Evolutionary conservation across 2,888 invertebrate genomes (phyloP), one percentile per base, ranked within the genome.

Genomic region (Nebria brevicollis): DNA sequence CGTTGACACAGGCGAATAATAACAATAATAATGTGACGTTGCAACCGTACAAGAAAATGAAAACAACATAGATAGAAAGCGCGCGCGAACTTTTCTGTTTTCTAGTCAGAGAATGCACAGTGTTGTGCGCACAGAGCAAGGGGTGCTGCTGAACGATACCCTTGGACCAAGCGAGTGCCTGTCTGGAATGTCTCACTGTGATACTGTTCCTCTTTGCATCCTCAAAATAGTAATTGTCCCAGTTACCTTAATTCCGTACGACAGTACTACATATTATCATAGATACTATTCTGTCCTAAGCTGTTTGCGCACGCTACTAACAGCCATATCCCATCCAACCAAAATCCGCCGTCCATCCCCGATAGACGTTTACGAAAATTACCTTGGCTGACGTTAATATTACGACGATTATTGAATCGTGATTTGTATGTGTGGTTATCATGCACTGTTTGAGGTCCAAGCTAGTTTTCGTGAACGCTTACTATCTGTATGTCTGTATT

Each of bases 11-110:
- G 70, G 34, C 70, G 1, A 70, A 70, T 70, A 66, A 89, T 85
- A 90, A 90, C 85, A 90, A 89, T 84, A 90, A 90, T 84, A 89
- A 89, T 84, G 91, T 92, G 82, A 92, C 93, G 26, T 91, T 95
- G 88, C 96, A 96, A 89, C 96, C 96, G 82, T 96, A 95, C 90
- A 96, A 96, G 91, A 96, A 96, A 91, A 94, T 96, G 94, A 96
- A 96, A 91, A 96, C 96, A 86, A 95, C 94, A 88, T 95, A 94
- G 75, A 74, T 20, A n/a, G 70, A 66, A 64, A 65, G 72, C 42
- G 20, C 13, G 79, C 77, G 80, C 75, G 73, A 82, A 81, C 78
- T 76, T 83, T 82, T 84, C 73, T 82, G 76, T 83, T 82, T 82
- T 84, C 75, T 75, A 78, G 68, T 34, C 78, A 75, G 75, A 41